Conservation (phyloP, 2,888 invertebrate species). For the Polyploca ridens region DNA sequence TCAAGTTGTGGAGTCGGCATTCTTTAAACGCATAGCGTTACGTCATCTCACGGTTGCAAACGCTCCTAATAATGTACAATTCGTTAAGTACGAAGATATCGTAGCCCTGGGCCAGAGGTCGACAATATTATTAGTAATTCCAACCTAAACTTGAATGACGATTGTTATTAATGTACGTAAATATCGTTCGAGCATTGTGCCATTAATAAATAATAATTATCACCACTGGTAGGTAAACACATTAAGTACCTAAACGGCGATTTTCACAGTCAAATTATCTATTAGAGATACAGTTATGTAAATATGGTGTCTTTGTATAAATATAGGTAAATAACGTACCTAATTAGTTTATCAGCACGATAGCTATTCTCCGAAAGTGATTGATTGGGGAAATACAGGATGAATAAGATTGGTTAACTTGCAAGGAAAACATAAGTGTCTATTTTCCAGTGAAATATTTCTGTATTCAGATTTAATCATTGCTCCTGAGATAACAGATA, state of each 20-base stretch:
- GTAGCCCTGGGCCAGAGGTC: slow-evolving; percentile 48
- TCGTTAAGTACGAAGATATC: slow-evolving; percentile 45
- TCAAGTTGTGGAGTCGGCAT: slow-evolving; percentile 36
- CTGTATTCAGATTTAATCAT: no score
- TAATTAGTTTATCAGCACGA: slow-evolving; percentile 1
- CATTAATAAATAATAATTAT: slow-evolving; percentile 10
- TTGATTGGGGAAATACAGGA: not conserved
- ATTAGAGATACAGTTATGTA: slow-evolving; percentile 9
- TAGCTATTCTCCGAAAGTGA: slow-evolving; percentile 4
- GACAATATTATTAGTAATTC: slow-evolving; percentile 42
- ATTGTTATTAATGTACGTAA: slow-evolving; percentile 34
- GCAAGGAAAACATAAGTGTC: not conserved
- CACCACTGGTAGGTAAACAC: slow-evolving; percentile 5
- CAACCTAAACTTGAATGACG: slow-evolving; percentile 43
- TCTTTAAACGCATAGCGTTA: slow-evolving; percentile 44
- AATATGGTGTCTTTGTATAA: not conserved
- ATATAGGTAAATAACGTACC: not conserved
- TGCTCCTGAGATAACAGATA: no score
- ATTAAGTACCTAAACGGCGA: not conserved
- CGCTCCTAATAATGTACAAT: slow-evolving; percentile 42
- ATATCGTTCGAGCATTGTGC: slow-evolving; percentile 20
- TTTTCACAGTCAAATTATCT: slow-evolving; percentile 15
- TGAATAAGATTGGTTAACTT: not conserved
- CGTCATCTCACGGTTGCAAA: slow-evolving; percentile 46
- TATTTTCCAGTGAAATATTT: not conserved